A percentile compares a stretch with the other conserved stretches of the same genome.
These are phyloP conservation scores for Kryptolebias marmoratus DNA, from an alignment of 2,113 vertebrate species.

Conservation along the genomic window DNA sequence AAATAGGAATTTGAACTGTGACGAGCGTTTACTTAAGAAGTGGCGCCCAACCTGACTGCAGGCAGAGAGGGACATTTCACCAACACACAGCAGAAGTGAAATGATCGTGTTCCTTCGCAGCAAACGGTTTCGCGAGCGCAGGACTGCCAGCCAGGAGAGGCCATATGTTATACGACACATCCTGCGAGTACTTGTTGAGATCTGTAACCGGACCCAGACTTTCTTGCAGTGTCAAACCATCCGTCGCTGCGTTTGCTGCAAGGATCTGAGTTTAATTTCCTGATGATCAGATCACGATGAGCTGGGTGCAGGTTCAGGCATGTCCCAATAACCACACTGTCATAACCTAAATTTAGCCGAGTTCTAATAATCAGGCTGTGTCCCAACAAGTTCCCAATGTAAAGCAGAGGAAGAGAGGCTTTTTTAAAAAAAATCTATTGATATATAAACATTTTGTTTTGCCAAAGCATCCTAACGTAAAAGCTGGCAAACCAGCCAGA, in stretches of 20 bases:
- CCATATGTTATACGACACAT: background rate
- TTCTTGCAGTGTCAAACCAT: background rate
- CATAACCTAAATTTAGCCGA: background rate
- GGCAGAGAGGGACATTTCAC: slow-evolving; percentile 4
- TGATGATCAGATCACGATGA: background rate
- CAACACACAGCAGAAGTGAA: slow-evolving; percentile 3
- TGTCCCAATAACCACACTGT: slow-evolving; percentile 1
- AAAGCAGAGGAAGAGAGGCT: background rate
- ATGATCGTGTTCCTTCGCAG: slow-evolving; percentile 8
- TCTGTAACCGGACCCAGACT: background rate
- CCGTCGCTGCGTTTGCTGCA: background rate
- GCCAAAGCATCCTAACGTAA: slow-evolving; percentile 54
- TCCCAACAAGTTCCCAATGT: slow-evolving; percentile 10
- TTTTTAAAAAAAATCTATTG: background rate
- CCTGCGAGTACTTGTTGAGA: no score
- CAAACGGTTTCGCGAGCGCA: background rate
- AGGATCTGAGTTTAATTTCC: background rate
- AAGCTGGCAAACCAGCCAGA: slow-evolving; percentile 68
- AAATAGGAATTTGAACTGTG: slow-evolving; percentile 54
- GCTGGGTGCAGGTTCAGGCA: slow-evolving; percentile 4
- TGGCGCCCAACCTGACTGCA: slow-evolving; percentile 37
- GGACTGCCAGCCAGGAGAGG: slow-evolving; percentile 11
- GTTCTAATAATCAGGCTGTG: background rate
- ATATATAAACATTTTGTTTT: background rate
- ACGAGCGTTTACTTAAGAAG: slow-evolving; percentile 66